These are phyloP conservation scores for Drosophila testacea DNA, from an alignment of 2,888 invertebrate species.

Conservation along the genomic window DNA sequence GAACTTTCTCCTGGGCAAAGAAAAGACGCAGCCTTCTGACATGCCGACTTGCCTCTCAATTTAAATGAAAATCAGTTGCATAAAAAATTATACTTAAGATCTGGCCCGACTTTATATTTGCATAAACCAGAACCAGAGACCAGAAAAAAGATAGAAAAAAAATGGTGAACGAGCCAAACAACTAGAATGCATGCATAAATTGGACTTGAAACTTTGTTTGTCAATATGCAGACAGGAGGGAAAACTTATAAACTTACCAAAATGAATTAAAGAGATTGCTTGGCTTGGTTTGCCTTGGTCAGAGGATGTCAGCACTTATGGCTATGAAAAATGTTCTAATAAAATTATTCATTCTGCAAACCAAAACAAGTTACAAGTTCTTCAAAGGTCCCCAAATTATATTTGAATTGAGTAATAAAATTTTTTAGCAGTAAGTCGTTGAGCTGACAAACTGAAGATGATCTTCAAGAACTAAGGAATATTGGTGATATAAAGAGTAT, in stretches of 20 bases:
- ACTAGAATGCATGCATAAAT: slow-evolving; percentile 60
- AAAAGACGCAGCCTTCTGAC: slow-evolving; percentile 50
- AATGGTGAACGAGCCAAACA: slow-evolving; percentile 42
- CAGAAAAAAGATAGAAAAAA: slow-evolving; percentile 6
- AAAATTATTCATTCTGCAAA: slow-evolving; percentile 18
- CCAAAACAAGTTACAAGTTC: slow-evolving; percentile 15
- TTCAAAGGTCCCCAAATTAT: background rate
- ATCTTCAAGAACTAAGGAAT: background rate
- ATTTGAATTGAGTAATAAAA: background rate
- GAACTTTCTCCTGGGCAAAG: slow-evolving; percentile 57
- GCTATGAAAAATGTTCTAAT: slow-evolving; percentile 18
- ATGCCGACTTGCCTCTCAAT: slow-evolving; percentile 64
- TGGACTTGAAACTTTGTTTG: slow-evolving; percentile 63
- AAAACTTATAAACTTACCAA: slow-evolving; percentile 45
- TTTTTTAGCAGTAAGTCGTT: background rate
- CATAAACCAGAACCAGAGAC: slow-evolving; percentile 45
- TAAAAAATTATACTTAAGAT: slow-evolving; percentile 60
- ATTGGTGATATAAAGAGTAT: background rate
- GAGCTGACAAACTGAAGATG: background rate
- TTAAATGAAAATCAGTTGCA: slow-evolving; percentile 78
- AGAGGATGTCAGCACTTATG: slow-evolving; percentile 22
- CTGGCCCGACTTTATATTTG: slow-evolving; percentile 55
- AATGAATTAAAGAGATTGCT: slow-evolving; percentile 64
- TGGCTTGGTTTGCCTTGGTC: slow-evolving; percentile 15
- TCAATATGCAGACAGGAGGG: slow-evolving; percentile 53